A percentile compares a stretch with the other conserved stretches of the same genome.
phyloP scores from a whole-genome alignment of 2,888 invertebrate species.

The Meganola albula region DNA sequence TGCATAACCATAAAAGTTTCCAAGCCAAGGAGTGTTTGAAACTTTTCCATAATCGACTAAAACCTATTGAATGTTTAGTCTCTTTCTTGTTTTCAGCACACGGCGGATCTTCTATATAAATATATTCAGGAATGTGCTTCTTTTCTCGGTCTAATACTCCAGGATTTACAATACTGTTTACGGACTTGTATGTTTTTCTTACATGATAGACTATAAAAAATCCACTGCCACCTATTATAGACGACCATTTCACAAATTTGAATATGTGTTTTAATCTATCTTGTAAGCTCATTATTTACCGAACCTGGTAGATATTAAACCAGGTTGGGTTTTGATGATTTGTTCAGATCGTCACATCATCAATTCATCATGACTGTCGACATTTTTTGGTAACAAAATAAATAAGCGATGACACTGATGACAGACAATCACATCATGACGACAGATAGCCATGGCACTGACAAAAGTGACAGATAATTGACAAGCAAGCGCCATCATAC shows the following conservation, averaged over 20 bases:
- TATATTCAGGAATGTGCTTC: constrained; percentile 59
- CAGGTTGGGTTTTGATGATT: constrained; percentile 2
- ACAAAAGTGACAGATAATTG: too few species aligned
- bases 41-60: constrained; percentile 77
- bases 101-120: constrained; percentile 67
- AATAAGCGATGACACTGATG: too few species aligned
- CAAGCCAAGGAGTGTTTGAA: constrained; percentile 81
- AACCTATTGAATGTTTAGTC: constrained; percentile 44
- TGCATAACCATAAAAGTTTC: constrained; percentile 81
- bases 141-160: constrained; percentile 61
- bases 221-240: constrained; percentile 40
- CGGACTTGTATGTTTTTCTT: constrained; percentile 39
- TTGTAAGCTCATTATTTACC: constrained; percentile 38
- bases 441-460: too few species aligned
- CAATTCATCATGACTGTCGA: too few species aligned
- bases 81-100: constrained; percentile 44
- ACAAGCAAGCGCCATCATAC: too few species aligned
- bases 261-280: constrained; percentile 46
- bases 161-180: constrained; percentile 53
- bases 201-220: constrained; percentile 51
- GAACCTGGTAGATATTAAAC: neutral
- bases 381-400: too few species aligned
- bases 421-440: too few species aligned
- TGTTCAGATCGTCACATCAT: neutral
- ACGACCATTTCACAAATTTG: constrained; percentile 44